These are phyloP conservation scores for Temnothorax rugatulus DNA, from an alignment of 2,888 invertebrate genomes.

Conservation along the genomic window DNA sequence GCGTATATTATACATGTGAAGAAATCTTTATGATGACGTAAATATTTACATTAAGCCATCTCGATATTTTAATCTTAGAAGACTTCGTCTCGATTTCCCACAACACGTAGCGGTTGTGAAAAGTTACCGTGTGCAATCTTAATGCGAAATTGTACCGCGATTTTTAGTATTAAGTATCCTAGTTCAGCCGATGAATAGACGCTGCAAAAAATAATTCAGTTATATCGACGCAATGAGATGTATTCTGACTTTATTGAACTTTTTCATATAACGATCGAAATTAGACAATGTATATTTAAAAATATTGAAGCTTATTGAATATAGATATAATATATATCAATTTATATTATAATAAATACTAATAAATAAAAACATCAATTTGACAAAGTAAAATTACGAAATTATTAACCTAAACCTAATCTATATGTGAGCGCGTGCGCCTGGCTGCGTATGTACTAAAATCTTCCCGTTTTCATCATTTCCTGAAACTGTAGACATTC, in stretches of 20 bases:
- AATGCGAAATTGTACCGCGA: slow-evolving; percentile 36
- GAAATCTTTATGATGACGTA: neutral
- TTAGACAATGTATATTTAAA: neutral
- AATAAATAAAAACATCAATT: no score
- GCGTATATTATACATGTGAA: neutral
- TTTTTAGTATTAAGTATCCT: slow-evolving; percentile 25
- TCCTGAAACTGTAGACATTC: no score
- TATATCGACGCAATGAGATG: slow-evolving; percentile 13
- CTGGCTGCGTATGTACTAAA: no score
- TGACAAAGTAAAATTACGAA: no score
- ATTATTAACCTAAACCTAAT: no score
- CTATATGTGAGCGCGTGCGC: no score
- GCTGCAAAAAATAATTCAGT: slow-evolving; percentile 26
- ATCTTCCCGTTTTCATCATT: no score
- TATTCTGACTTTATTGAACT: slow-evolving; percentile 7
- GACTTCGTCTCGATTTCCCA: neutral
- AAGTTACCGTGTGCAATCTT: neutral
- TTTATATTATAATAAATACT: no score
- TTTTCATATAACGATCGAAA: neutral
- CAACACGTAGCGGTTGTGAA: neutral
- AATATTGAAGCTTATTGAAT: slow-evolving; percentile 41
- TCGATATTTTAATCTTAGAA: neutral
- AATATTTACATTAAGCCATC: slow-evolving; percentile 64
- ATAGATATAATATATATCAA: no score
- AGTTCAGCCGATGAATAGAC: neutral